phyloP scores from a whole-genome alignment of 2,113 vertebrate species.

The Chaetops frenatus region DNA sequence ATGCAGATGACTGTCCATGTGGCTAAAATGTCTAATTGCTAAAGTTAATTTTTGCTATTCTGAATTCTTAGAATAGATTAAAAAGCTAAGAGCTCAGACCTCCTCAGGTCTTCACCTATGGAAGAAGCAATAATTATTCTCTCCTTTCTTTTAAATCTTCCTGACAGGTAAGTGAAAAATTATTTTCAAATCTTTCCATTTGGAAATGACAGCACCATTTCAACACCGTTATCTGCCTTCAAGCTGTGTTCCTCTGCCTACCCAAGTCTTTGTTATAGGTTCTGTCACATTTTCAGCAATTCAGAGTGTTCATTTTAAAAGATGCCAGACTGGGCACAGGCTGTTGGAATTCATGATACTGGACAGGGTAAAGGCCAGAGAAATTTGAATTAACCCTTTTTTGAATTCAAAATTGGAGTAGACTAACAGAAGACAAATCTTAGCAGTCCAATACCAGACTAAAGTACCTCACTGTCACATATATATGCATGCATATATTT shows the following conservation, averaged over 20 bases:
- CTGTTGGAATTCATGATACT: too few species aligned
- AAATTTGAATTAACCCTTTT: too few species aligned
- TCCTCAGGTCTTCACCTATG: background rate
- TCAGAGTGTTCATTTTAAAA: background rate
- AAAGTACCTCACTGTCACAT: too few species aligned
- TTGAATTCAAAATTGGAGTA: too few species aligned
- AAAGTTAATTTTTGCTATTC: background rate
- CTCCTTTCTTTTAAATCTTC: background rate
- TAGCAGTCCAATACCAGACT: too few species aligned
- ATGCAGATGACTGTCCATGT: background rate
- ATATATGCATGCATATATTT: too few species aligned
- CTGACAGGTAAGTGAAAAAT: background rate
- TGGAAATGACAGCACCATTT: slow-evolving; percentile 10
- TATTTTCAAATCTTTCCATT: slow-evolving; percentile 12
- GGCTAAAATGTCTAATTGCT: background rate
- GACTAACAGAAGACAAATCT: too few species aligned
- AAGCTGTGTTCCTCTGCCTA: background rate
- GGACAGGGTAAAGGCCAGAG: too few species aligned
- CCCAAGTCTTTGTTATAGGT: background rate
- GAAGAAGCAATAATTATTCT: background rate
- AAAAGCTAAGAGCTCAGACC: background rate
- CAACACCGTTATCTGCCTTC: background rate
- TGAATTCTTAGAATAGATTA: background rate
- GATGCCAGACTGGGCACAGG: too few species aligned
- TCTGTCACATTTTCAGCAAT: background rate